Base-by-base conservation (phyloP, 2,888 invertebrate genomes). In the Epirrhoe alternata region DNA sequence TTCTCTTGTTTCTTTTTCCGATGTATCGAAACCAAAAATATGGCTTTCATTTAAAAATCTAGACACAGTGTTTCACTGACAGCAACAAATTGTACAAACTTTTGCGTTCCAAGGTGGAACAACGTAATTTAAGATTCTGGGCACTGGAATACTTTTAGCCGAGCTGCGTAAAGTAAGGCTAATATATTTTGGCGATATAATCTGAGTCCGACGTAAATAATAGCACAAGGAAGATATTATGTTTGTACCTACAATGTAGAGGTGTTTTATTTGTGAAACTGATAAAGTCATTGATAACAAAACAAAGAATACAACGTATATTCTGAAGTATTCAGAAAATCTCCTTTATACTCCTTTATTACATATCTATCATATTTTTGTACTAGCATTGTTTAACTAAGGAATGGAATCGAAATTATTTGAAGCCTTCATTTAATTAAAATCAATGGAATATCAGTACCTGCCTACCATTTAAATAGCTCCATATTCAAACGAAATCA, bases 131-230 rank as follows among this genome's bases (percentile, higher is more conserved):
- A 62, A 51, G 56, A 16, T 17, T 58, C 16, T 53, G 14, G 33
- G 17, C 16, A 31, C 51, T 42, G 42, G 45, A 45, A 52, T 58
- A 53, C 35, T 57, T 64, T 64, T 53, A 12, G n/a, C 53, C 12
- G 33, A 31, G 42, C 58, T 53, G 31, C 12, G 61, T 35, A 33
- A 67, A 67, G 55, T 55, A 59, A 24, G 54, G 17, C 51, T 33
- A 45, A 53, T 63, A 55, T 55, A 60, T 67, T 62, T 52, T 16
- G 16, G 45, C 17, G 61, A 69, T 69, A 69, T 49, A 61, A 61
- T 60, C 62, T 47, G 49, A 50, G 54, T 35, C 62, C n/a, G 55
- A 55, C 58, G 8, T 59, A 58, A 50, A 54, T 62, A 62, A n/a
- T 33, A 54, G 53, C 14, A 45, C 54, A 49, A 54, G 53, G 45